These are phyloP conservation scores for Pseudotriccus pelzelni DNA, from an alignment of 2,797 vertebrate genomes.

Conservation along the genomic window DNA sequence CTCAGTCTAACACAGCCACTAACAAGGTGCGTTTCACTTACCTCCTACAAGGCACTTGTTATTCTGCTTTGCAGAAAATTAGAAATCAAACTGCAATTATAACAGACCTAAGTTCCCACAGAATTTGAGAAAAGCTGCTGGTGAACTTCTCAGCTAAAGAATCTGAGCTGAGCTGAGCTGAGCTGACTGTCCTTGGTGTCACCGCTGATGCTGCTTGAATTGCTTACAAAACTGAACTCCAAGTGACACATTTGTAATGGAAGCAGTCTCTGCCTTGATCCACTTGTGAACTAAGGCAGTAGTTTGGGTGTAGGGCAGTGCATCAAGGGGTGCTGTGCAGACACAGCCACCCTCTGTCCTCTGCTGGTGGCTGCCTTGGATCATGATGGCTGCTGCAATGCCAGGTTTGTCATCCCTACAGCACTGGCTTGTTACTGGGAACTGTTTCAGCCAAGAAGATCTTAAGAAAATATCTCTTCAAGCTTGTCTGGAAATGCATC, in stretches of 20 bases:
- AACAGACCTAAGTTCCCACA: neutral
- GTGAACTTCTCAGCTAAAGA: neutral
- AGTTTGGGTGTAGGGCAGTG: rapidly evolving
- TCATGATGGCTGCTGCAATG: neutral
- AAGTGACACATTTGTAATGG: neutral
- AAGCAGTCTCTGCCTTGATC: neutral
- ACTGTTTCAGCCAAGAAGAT: neutral
- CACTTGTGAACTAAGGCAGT: neutral
- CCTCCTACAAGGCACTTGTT: neutral
- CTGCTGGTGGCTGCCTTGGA: neutral
- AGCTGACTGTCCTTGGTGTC: neutral
- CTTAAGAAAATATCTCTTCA: neutral
- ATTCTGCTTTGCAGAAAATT: neutral
- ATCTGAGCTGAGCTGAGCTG: neutral
- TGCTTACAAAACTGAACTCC: neutral
- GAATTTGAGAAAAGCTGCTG: neutral
- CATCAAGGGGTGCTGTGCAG: neutral
- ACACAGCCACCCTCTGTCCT: neutral
- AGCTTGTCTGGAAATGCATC: neutral
- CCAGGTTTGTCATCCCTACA: neutral
- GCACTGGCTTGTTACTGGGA: neutral
- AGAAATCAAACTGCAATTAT: neutral
- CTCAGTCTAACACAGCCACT: neutral
- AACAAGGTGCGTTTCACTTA: neutral
- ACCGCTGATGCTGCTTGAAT: neutral